Percentiles rank a stretch among this genome's conserved stretches.
Evolutionary conservation across 1,140 invertebrate genomes (phyloP).

Genomic region (Bombus superbus): DNA sequence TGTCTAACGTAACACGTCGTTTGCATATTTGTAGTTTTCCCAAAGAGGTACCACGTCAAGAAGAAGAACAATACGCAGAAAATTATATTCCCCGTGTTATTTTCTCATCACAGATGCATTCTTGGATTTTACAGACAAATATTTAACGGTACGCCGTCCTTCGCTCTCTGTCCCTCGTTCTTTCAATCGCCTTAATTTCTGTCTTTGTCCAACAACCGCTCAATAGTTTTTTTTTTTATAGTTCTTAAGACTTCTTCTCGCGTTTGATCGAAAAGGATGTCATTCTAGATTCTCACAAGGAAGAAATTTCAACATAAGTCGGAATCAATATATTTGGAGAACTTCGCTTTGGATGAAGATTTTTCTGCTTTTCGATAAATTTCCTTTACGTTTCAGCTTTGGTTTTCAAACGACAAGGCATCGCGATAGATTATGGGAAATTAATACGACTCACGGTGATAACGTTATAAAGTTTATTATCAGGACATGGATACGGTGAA

Average conservation of each 20-base stretch:
- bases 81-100: constrained; percentile 5
- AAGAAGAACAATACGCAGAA: background rate
- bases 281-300: no score
- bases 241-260: background rate
- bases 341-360: background rate
- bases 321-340: background rate
- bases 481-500: constrained; percentile 71
- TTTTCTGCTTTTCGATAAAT: background rate
- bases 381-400: background rate
- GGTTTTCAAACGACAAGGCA: no score
- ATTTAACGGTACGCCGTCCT: background rate
- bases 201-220: background rate
- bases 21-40: background rate
- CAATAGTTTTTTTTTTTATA: background rate
- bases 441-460: background rate
- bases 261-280: background rate
- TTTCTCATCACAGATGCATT: background rate
- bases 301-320: no score
- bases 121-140: background rate
- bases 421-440: no score
- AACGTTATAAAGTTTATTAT: background rate
- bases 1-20: background rate
- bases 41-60: no score
- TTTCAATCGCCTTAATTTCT: background rate
- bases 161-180: background rate